Percentiles rank a stretch among this genome's conserved stretches.
Conservation (phyloP, 2,797 vertebrate species). For the Tolypeutes matacus region DNA sequence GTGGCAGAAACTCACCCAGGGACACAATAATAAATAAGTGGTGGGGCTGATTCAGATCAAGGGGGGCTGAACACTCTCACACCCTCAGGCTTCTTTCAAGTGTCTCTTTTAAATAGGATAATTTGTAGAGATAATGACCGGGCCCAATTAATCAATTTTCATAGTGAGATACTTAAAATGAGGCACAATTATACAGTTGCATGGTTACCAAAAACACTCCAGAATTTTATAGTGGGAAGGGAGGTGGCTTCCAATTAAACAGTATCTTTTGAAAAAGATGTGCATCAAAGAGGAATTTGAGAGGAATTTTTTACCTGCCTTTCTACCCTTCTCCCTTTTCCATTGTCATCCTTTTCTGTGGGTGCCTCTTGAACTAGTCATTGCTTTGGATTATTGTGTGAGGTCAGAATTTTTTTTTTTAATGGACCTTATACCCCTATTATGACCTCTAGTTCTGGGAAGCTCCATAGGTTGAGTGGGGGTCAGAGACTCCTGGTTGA, state of each 20-base stretch:
- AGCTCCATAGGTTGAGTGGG: neutral
- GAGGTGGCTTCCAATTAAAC: neutral
- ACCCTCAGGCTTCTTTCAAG: neutral
- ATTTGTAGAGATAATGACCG: slow-evolving; percentile 1
- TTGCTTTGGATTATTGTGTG: neutral
- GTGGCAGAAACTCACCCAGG: neutral
- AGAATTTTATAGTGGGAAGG: slow-evolving; percentile 9
- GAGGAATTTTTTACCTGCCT: no score
- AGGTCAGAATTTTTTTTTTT: neutral
- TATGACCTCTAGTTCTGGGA: neutral
- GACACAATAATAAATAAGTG: neutral
- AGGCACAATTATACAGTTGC: neutral
- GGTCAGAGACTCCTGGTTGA: neutral
- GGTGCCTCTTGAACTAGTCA: neutral
- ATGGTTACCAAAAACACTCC: neutral
- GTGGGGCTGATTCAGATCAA: neutral
- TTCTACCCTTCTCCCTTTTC: neutral
- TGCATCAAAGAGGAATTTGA: neutral
- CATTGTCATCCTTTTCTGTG: neutral
- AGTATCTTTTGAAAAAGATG: neutral
- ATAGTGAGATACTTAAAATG: neutral
- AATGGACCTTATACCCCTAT: neutral
- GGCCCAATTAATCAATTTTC: neutral
- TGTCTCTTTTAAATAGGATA: neutral
- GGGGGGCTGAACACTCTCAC: neutral